A percentile compares a stretch with the other conserved stretches of the same genome.
These are phyloP conservation scores for Odontamblyopus rebecca DNA, from an alignment of 2,797 vertebrate species.

Conservation along the genomic window DNA sequence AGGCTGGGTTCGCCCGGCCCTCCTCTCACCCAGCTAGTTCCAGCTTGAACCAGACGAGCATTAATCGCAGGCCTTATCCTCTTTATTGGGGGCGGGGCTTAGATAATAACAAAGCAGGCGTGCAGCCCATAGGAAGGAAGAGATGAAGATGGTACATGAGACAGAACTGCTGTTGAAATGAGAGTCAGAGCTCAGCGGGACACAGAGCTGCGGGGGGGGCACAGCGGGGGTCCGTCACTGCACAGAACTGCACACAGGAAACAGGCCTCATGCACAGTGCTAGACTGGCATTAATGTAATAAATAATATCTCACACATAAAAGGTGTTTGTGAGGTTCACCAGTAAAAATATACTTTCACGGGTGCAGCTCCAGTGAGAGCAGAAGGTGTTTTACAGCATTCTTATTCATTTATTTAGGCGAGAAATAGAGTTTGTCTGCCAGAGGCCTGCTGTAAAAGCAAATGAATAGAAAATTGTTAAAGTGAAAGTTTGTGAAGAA, in stretches of 20 bases:
- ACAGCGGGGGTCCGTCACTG: slow-evolving; percentile 46
- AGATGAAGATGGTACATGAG: slow-evolving; percentile 12
- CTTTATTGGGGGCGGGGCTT: slow-evolving; percentile 69
- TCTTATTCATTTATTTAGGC: slow-evolving; percentile 27
- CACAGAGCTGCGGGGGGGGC: slow-evolving; percentile 29
- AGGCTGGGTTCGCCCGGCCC: slow-evolving; percentile 64
- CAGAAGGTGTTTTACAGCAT: slow-evolving; percentile 28
- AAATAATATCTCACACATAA: slow-evolving; percentile 14
- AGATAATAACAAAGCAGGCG: slow-evolving; percentile 73
- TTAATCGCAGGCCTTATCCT: slow-evolving; percentile 81
- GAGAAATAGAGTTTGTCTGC: slow-evolving; percentile 33
- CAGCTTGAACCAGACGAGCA: slow-evolving; percentile 79
- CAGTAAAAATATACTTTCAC: slow-evolving; percentile 9
- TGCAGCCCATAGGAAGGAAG: slow-evolving; percentile 52
- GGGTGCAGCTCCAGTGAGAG: slow-evolving; percentile 15
- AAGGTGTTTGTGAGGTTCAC: slow-evolving; percentile 16
- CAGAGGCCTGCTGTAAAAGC: slow-evolving; percentile 35
- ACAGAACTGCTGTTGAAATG: slow-evolving; percentile 39
- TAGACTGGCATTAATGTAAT: slow-evolving; percentile 23
- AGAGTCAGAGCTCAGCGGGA: slow-evolving; percentile 52
- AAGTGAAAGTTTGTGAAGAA: slow-evolving; percentile 41
- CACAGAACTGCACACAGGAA: slow-evolving; percentile 46
- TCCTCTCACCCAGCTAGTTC: slow-evolving; percentile 74
- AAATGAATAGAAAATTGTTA: slow-evolving; percentile 31
- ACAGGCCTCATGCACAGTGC: neutral